Evolutionary conservation across 1,140 invertebrate species (phyloP), one percentile per base, ranked within the genome.

Genomic region (Chironomus tepperi): DNA sequence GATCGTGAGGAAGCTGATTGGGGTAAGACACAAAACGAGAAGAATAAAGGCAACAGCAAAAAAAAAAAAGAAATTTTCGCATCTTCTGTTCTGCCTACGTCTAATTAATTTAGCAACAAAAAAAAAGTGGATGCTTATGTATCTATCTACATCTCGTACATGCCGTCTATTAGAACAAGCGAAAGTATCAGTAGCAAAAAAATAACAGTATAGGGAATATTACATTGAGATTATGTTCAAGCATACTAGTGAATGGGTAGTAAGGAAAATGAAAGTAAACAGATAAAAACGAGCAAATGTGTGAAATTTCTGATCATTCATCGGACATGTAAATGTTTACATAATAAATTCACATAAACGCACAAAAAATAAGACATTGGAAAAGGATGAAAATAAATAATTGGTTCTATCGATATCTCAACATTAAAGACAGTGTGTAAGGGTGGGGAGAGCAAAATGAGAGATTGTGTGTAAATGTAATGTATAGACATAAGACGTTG

Each of bases 301-400:
- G 65, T 70, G 65, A 70, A 70, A 70, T 70, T 70, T 70, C 65
- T 70, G 65, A 70, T 21, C 16, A 70, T 70, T 70, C 65, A 19
- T 21, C 19, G 16, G 65, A 70, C 65, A 70, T 70, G 65, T 70
- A 70, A 70, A 70, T 70, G 65, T 70, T 70, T 70, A 70, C 16
- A 70, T 70, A 70, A 70, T 70, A 70, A 70, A 70, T 70, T 70
- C 19, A 70, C 65, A 67, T 67, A 8, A 67, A 67, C 65, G 65
- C 65, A 67, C n/a, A 18, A 70, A 70, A 70, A 18, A 70, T 19
- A n/a, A 18, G 47, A 57, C 12, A 57, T 57, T 47, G 43, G 47
- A n/a, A 70, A 19, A 70, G 19, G 16, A 19, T 70, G 65, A 18
- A 70, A 70, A 70, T 70, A 70, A 70, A 70, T 70, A 70, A 70